These are phyloP conservation scores for Helostoma temminkii DNA, from an alignment of 2,797 vertebrate genomes.

Conservation along the genomic window DNA sequence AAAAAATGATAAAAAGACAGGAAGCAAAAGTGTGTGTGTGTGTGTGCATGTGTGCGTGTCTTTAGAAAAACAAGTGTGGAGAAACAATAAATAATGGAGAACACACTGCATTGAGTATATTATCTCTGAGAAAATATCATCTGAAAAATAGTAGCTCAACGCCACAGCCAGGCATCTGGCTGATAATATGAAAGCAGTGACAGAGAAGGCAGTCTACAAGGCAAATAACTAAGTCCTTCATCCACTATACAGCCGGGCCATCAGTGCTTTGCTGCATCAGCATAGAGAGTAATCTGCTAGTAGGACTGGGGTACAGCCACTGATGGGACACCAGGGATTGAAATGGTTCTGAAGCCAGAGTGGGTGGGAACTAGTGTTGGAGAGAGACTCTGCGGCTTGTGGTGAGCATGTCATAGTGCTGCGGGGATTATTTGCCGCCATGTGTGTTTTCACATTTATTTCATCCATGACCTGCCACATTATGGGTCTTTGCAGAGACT, in stretches of 20 bases:
- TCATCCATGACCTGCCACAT: slow-evolving; percentile 68
- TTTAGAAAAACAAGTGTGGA: slow-evolving; percentile 57
- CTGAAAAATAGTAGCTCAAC: slow-evolving; percentile 76
- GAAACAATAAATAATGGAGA: slow-evolving; percentile 75
- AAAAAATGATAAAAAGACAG: slow-evolving; percentile 30
- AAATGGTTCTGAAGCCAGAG: slow-evolving; percentile 61
- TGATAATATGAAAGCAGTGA: slow-evolving; percentile 48
- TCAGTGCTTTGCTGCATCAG: slow-evolving; percentile 63
- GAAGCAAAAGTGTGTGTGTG: slow-evolving; percentile 33
- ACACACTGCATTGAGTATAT: slow-evolving; percentile 55
- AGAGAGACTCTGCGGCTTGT: slow-evolving; percentile 70
- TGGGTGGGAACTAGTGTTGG: slow-evolving; percentile 57
- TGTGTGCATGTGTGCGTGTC: too few species aligned
- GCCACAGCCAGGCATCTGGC: slow-evolving; percentile 63
- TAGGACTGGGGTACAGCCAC: slow-evolving; percentile 47
- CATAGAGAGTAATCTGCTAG: slow-evolving; percentile 57
- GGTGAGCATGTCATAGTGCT: slow-evolving; percentile 68
- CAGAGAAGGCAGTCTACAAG: slow-evolving; percentile 29
- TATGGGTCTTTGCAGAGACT: slow-evolving; percentile 56
- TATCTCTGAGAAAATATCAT: slow-evolving; percentile 72
- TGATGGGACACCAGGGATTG: slow-evolving; percentile 53
- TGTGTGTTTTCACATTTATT: slow-evolving; percentile 75
- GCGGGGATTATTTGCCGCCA: slow-evolving; percentile 71
- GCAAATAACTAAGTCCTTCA: slow-evolving; percentile 54
- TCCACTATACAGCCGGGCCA: slow-evolving; percentile 43